Evolutionary conservation across 2,113 vertebrate genomes (phyloP).

Genomic region (Gambusia holbrooki): DNA sequence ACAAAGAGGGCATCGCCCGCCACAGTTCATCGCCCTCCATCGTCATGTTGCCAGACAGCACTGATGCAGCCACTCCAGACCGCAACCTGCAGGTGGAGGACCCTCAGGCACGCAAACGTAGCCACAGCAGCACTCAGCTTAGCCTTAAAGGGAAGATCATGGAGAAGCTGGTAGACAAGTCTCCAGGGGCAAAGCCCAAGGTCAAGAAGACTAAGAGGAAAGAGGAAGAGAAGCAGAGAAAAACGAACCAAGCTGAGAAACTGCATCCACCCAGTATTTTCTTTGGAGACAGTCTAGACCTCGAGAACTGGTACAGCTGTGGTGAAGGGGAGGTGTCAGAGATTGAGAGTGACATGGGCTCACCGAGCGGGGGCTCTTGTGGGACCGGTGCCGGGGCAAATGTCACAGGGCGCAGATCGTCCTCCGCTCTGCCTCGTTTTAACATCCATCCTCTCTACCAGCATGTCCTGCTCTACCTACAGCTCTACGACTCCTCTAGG

Average conservation of each 20-base stretch:
- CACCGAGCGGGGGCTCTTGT: conserved; percentile 80
- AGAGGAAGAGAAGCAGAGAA: conserved; percentile 91
- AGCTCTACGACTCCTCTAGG: conserved; percentile 95
- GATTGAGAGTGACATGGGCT: conserved; percentile 95
- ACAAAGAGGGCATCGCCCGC: conserved; percentile 88
- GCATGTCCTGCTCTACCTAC: conserved; percentile 96
- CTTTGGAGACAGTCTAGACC: conserved; percentile 95
- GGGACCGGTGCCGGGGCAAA: conserved; percentile 35
- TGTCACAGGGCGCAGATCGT: conserved; percentile 69
- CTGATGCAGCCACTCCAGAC: conserved; percentile 72
- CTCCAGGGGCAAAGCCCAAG: conserved; percentile 95
- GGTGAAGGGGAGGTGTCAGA: conserved; percentile 98
- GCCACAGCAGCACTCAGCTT: conserved; percentile 95
- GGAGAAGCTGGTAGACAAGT: conserved; percentile 90
- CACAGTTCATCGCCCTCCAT: conserved; percentile 96
- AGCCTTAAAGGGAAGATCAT: conserved; percentile 92
- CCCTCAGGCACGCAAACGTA: conserved; percentile 85
- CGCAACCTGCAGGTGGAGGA: conserved; percentile 77
- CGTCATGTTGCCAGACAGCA: conserved; percentile 80
- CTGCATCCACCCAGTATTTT: conserved; percentile 89
- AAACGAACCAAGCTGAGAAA: conserved; percentile 85
- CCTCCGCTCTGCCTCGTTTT: conserved; percentile 80
- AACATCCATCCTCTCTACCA: conserved; percentile 97
- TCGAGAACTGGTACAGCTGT: conserved; percentile 99
- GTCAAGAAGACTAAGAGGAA: conserved; percentile 91